Evolutionary conservation across 2,797 vertebrate species (phyloP).

Genomic region (Margarornis squamiger): DNA sequence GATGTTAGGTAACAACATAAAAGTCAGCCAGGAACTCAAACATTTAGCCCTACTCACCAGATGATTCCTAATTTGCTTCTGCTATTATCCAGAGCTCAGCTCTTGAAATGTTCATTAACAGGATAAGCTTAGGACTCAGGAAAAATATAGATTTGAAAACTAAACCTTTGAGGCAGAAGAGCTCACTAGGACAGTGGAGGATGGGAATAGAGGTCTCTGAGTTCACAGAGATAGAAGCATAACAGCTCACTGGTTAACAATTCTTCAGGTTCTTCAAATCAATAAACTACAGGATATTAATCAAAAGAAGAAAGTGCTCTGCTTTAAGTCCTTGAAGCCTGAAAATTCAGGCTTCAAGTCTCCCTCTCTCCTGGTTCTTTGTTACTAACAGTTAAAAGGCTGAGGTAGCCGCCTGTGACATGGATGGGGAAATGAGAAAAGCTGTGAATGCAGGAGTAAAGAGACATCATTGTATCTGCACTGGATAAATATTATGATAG

Average conservation of each 20-base stretch:
- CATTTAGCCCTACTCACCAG: not conserved
- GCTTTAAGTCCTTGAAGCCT: constrained; percentile 5
- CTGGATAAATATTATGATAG: constrained; percentile 11
- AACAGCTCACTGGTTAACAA: constrained; percentile 16
- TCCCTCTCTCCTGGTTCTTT: constrained; percentile 4
- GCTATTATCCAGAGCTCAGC: not conserved
- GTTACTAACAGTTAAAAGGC: not conserved
- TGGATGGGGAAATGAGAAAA: not conserved
- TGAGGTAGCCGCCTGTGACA: not conserved
- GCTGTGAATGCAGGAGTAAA: not conserved
- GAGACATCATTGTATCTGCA: not conserved
- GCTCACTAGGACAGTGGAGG: not conserved
- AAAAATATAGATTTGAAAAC: not conserved
- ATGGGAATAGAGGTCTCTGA: not conserved
- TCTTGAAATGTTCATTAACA: not conserved
- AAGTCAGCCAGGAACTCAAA: not conserved
- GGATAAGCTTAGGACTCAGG: not conserved
- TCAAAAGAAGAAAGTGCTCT: constrained; percentile 33
- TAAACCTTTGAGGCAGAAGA: not conserved
- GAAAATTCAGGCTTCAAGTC: not conserved
- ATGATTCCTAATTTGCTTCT: not conserved
- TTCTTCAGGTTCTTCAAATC: constrained; percentile 37
- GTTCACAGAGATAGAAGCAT: not conserved
- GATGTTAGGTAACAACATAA: not conserved
- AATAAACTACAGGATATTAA: constrained; percentile 39